A percentile compares a stretch with the other conserved stretches of the same genome.
phyloP scores from a whole-genome alignment of 1,140 invertebrate species.

The Trachelipus rathkii region DNA sequence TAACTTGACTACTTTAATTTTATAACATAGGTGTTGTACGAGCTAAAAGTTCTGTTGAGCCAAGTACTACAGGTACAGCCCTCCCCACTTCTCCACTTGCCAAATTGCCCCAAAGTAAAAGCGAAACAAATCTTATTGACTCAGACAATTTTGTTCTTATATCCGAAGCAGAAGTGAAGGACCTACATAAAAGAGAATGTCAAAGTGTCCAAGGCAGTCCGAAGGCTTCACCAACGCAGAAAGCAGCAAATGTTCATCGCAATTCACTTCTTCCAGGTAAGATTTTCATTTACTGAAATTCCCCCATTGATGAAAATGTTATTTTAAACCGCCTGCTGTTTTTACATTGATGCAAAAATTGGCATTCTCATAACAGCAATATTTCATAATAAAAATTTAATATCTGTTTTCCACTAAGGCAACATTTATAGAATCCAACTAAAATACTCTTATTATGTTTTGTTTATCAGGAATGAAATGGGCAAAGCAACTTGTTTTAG shows the following conservation, averaged over 20 bases:
- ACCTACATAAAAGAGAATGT: slow-evolving; percentile 37
- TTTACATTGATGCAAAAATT: too few species aligned
- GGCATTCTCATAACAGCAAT: too few species aligned
- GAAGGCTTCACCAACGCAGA: slow-evolving; percentile 36
- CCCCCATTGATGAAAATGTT: neutral
- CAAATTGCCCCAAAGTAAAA: slow-evolving; percentile 63
- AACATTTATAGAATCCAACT: too few species aligned
- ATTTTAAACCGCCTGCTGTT: neutral
- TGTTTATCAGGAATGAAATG: slow-evolving; percentile 70
- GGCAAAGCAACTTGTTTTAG: slow-evolving; percentile 89
- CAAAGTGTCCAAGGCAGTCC: neutral
- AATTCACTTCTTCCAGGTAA: slow-evolving; percentile 33
- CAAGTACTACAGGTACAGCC: neutral
- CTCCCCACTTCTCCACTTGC: slow-evolving; percentile 28
- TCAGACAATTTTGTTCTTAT: slow-evolving; percentile 83
- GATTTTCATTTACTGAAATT: neutral
- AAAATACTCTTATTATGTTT: too few species aligned
- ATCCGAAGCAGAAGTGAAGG: slow-evolving; percentile 56
- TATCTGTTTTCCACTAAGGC: too few species aligned
- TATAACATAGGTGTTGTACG: slow-evolving; percentile 32
- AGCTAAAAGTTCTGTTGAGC: slow-evolving; percentile 43
- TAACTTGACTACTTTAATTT: too few species aligned
- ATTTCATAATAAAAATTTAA: too few species aligned
- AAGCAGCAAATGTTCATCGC: slow-evolving; percentile 30
- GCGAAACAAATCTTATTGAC: slow-evolving; percentile 73